Evolutionary conservation across 2,888 invertebrate genomes (phyloP), one percentile per base, ranked within the genome.

Genomic region (Caenorhabditis sp.): DNA sequence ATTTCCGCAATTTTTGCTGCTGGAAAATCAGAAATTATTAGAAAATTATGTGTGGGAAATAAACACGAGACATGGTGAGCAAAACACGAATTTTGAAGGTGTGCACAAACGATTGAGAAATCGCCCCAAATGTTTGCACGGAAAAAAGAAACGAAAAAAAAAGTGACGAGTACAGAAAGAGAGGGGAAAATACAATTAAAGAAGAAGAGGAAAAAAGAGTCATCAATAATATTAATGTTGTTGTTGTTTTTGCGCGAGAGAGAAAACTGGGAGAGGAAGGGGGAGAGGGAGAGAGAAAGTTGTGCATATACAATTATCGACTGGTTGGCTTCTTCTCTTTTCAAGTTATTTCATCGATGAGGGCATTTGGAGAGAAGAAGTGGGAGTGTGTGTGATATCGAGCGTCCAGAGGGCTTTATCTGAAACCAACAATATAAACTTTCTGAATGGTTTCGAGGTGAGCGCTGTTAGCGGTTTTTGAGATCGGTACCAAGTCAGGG

Each of bases 11-110:
- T n/a, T n/a, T n/a, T n/a, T n/a, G n/a, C n/a, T n/a, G 45, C 45
- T 45, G 24, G 2, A 45, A 45, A 45, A 13, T 24, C 2, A 11
- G 8, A 50, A 13, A 30, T 30, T 50, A 30, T 30, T 32, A 22
- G 41, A 30, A 30, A 46, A 32, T 22, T 15, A 41, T 15, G 13
- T 24, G 26, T 26, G 43, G 43, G 26, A 45, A 20, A 39, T 61
- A 37, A 45, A 53, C 59, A 61, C 61, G 61, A 61, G 71, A 71
- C 71, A 71, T 71, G 71, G 62, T 56, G 62, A 72, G 62, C 72
- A 72, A 72, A 62, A 72, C 72, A 72, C 62, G 72, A 55, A 56
- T 65, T 63, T 65, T 59, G 37, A 53, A 39, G 46, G 46, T 26
- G 11, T 15, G 22, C 4, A 53, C 35, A 37, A 35, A 1, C 9